Evolutionary conservation across 1,140 invertebrate genomes (phyloP), one percentile per base, ranked within the genome.

Genomic region (Episyrphus balteatus): DNA sequence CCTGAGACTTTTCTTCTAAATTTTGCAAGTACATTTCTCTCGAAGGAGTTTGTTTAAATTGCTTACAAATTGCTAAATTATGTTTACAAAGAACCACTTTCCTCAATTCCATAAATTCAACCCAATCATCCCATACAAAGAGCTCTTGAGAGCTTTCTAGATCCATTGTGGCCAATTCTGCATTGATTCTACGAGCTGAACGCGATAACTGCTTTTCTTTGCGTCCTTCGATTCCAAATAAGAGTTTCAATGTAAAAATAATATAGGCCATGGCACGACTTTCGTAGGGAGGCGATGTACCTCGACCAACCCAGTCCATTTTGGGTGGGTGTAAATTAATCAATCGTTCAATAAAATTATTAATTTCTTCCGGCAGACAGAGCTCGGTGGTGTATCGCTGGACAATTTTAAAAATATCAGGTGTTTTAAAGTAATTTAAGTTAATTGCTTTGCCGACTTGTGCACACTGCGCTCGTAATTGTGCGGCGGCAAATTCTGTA

Each of bases 51-150:
- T 56, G 47, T 0, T 52, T 48, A 14, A 53, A 64, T 13, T 57
- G 61, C 0, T 37, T 39, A 1, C 59, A 72, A 11, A 78, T 76
- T 15, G 74, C 75, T 52, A 72, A 73, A 57, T 79, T 78, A 46
- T 70, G 56, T 31, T 70, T 63, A 0, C 61, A 51, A 2, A 83
- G 50, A 34, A 80, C 59, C 3, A 59, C 50, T 44, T 73, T 73
- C 7, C 82, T 70, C 56, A 78, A 74, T 50, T 77, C 73, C 2
- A 82, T 73, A 53, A 74, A 80, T 34, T 72, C 53, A 50, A 80
- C 72, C 81, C 81, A 84, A 21, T 81, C 73, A 11, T 67, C 60
- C 55, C 77, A 77, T 44, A 74, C 74, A 55, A 83, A 83, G 14
- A 82, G 68, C 38, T 67, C 11, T 31, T 46, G 12, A 9, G 21